Conservation (phyloP, 2,888 invertebrate genomes). For the Drosophila melanosoma region DNA sequence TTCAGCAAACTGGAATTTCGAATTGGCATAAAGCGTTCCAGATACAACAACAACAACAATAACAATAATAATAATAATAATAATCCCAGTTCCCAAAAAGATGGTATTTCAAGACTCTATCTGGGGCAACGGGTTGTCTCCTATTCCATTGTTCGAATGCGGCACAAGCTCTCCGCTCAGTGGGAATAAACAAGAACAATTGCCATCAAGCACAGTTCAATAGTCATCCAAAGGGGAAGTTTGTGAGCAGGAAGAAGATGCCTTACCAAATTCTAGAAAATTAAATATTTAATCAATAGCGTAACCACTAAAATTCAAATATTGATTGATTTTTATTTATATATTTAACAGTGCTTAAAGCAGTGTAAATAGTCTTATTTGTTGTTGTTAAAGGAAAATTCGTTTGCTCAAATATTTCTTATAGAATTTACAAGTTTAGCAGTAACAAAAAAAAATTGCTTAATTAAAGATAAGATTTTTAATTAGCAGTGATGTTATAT, state of each 20-base stretch:
- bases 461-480: background rate
- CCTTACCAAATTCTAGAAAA: slow-evolving; percentile 14
- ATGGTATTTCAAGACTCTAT: slow-evolving; percentile 36
- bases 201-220: slow-evolving; percentile 17
- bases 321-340: slow-evolving; percentile 2
- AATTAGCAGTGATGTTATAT: background rate
- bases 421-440: background rate
- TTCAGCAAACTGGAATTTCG: slow-evolving; percentile 68
- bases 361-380: background rate
- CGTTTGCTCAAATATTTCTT: background rate
- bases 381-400: background rate
- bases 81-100: slow-evolving; percentile 33
- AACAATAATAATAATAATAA: slow-evolving; percentile 58
- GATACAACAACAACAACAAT: slow-evolving; percentile 32
- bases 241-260: slow-evolving; percentile 12
- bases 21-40: slow-evolving; percentile 60
- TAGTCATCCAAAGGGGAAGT: slow-evolving; percentile 10
- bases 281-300: slow-evolving; percentile 16
- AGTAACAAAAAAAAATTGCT: background rate
- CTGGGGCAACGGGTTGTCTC: slow-evolving; percentile 56
- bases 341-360: background rate
- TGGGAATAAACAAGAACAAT: slow-evolving; percentile 31
- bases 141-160: slow-evolving; percentile 33
- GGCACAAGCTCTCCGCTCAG: slow-evolving; percentile 28
- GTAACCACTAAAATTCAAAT: slow-evolving; percentile 15